Evolutionary conservation across 2,888 invertebrate species (phyloP).

Genomic region (Melinopterus prodromus): DNA sequence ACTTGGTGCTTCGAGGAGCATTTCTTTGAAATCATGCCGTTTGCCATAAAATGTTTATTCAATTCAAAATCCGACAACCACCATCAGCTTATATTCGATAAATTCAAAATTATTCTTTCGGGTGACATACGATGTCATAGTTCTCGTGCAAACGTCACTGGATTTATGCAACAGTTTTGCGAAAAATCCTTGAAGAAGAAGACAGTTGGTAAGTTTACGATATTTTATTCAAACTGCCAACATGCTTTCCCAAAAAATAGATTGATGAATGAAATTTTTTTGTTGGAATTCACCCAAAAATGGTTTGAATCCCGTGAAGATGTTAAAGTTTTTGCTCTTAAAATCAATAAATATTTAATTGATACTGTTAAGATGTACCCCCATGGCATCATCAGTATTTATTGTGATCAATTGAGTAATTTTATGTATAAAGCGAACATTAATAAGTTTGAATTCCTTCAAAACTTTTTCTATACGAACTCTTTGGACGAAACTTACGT

Average conservation of each 20-base stretch:
- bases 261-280: background rate
- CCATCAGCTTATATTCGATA: background rate
- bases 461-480: background rate
- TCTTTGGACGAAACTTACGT: background rate
- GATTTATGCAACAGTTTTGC: background rate
- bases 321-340: background rate
- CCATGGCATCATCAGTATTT: background rate
- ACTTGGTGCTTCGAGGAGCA: background rate
- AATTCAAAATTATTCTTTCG: background rate
- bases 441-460: background rate
- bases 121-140: background rate
- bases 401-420: background rate
- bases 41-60: constrained; percentile 4
- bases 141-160: background rate
- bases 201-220: background rate
- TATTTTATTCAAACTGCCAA: background rate
- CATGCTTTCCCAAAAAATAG: background rate
- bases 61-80: background rate
- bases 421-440: background rate
- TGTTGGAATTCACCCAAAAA: background rate
- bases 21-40: background rate
- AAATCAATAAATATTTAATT: background rate
- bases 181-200: background rate
- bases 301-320: background rate
- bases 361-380: background rate